phyloP scores from a whole-genome alignment of 2,113 vertebrate genomes.

The Phoenicopterus ruber region DNA sequence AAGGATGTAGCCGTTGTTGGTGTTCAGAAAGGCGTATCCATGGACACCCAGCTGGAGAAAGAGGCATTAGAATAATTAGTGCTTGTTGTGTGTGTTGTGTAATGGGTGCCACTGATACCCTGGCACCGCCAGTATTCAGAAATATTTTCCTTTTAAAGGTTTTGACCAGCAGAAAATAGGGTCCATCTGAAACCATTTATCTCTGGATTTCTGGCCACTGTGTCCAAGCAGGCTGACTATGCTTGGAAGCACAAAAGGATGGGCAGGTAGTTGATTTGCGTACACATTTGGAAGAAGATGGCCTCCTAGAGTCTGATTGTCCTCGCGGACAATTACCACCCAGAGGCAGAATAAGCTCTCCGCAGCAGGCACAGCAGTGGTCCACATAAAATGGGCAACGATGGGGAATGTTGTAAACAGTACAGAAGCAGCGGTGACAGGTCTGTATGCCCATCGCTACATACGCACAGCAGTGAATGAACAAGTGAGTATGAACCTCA shows the following conservation, averaged over 20 bases:
- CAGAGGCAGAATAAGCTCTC: not conserved
- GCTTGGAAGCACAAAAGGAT: not conserved
- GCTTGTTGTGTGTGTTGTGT: not conserved
- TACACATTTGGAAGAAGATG: not conserved
- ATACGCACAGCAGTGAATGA: not conserved
- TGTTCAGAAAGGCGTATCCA: slow-evolving; percentile 92
- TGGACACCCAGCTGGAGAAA: slow-evolving; percentile 87
- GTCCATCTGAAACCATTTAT: not conserved
- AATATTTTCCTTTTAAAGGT: not conserved
- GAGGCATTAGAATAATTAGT: not conserved
- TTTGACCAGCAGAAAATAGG: not conserved
- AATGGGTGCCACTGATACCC: not conserved
- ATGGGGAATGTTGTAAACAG: not conserved
- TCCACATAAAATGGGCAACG: accelerated
- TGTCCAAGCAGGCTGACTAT: not conserved
- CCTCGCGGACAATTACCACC: accelerated
- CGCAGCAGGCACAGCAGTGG: not conserved
- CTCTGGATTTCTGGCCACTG: accelerated
- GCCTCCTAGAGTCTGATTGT: not conserved
- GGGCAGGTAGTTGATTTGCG: not conserved
- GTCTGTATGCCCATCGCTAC: not conserved
- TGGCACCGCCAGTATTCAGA: not conserved
- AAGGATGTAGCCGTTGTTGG: slow-evolving; percentile 96
- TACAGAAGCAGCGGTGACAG: not conserved
- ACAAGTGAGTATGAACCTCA: not conserved